Evolutionary conservation across 2,113 vertebrate genomes (phyloP).

Genomic region (Gulo gulo): DNA sequence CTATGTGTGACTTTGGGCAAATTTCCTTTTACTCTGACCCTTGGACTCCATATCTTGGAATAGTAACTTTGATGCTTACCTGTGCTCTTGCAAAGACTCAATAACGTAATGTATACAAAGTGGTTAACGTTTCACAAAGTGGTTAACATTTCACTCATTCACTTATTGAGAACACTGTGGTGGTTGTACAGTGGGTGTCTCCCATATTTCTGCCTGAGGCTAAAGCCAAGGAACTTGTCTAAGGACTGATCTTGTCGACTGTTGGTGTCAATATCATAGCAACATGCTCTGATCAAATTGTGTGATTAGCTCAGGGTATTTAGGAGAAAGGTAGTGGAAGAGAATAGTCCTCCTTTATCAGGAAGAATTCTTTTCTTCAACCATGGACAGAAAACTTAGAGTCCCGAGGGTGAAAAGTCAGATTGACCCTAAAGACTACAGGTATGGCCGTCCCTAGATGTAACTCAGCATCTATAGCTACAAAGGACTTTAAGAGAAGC

Average conservation of each 20-base stretch:
- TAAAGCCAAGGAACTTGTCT: too few species aligned
- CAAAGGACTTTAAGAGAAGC: background rate
- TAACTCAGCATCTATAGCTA: too few species aligned
- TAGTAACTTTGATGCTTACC: too few species aligned
- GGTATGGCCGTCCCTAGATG: rapidly evolving
- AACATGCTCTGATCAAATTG: background rate
- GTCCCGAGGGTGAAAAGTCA: background rate
- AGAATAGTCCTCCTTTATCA: background rate
- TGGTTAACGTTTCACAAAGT: background rate
- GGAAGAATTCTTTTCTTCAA: background rate
- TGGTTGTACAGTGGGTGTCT: rapidly evolving
- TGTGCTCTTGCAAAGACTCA: rapidly evolving
- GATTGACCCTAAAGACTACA: background rate
- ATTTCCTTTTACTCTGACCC: background rate
- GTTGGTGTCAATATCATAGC: too few species aligned
- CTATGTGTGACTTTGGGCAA: background rate
- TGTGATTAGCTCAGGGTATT: background rate
- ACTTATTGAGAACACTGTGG: background rate
- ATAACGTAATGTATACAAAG: rapidly evolving
- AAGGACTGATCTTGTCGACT: background rate
- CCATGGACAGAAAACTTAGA: background rate
- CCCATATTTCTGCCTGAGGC: background rate
- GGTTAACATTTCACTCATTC: background rate
- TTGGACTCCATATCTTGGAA: background rate
- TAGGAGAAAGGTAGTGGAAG: background rate